phyloP scores from a whole-genome alignment of 2,797 vertebrate species.

The Enoplosus armatus region DNA sequence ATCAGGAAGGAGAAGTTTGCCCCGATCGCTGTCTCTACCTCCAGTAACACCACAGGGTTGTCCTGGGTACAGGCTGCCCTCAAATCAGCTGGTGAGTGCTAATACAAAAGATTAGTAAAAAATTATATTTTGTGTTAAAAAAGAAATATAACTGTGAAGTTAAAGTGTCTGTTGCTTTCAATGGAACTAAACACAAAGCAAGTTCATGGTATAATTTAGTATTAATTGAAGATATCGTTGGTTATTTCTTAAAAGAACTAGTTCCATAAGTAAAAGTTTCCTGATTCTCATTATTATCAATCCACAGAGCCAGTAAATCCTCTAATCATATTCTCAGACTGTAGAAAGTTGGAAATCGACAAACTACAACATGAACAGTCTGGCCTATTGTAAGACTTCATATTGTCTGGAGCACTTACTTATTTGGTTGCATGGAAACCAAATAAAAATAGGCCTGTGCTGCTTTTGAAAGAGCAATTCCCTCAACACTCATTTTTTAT shows the following conservation, averaged over 20 bases:
- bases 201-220: background rate
- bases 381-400: slow-evolving; percentile 37
- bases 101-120: background rate
- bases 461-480: slow-evolving; percentile 59
- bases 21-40: slow-evolving; percentile 68
- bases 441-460: slow-evolving; percentile 60
- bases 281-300: slow-evolving; percentile 2
- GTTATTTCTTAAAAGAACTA: background rate
- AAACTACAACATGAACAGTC: slow-evolving; percentile 50
- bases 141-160: background rate
- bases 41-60: slow-evolving; percentile 80
- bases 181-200: background rate
- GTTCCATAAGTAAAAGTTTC: slow-evolving; percentile 20
- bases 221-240: background rate
- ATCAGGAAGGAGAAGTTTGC: slow-evolving; percentile 88
- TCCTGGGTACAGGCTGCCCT: slow-evolving; percentile 85
- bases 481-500: slow-evolving; percentile 60
- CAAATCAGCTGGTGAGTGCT: slow-evolving; percentile 86
- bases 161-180: background rate
- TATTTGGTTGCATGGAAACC: slow-evolving; percentile 55
- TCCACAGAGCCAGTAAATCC: slow-evolving; percentile 32
- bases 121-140: background rate
- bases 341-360: slow-evolving; percentile 56
- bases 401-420: slow-evolving; percentile 32
- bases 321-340: slow-evolving; percentile 33